Percentiles rank a stretch among this genome's conserved stretches.
Conservation (phyloP, 2,113 vertebrate species). For the Clarias macrocephalus region DNA sequence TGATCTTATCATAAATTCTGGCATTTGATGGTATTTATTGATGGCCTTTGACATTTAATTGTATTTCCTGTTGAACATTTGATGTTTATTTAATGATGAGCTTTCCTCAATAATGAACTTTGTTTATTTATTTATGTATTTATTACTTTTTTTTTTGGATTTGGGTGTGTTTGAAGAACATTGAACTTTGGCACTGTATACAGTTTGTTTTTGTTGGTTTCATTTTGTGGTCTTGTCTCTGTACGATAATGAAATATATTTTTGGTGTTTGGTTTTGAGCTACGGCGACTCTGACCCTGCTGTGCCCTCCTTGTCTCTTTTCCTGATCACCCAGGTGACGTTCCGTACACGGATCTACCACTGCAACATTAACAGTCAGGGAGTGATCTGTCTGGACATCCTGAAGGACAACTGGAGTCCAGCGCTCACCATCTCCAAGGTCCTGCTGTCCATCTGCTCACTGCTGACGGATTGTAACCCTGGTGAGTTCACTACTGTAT, state of each 20-base stretch:
- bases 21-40: not conserved
- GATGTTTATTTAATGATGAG: not conserved
- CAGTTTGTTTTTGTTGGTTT: not conserved
- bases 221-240: not conserved
- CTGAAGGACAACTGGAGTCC: constrained; percentile 94
- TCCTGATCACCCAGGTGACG: constrained; percentile 75
- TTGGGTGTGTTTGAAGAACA: not conserved
- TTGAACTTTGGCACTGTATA: not conserved
- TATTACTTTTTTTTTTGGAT: not conserved
- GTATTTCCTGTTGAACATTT: not conserved
- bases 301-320: not conserved
- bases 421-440: constrained; percentile 92
- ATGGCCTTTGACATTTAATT: not conserved
- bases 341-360: constrained; percentile 92
- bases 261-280: not conserved
- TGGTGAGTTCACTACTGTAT: constrained; percentile 71
- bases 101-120: not conserved
- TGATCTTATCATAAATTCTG: not conserved
- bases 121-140: not conserved
- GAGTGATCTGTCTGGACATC: constrained; percentile 92
- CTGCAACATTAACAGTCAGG: constrained; percentile 96
- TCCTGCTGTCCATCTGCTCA: constrained; percentile 91
- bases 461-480: constrained; percentile 79
- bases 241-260: too few species aligned
- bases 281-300: not conserved